Percentiles rank a stretch among this genome's conserved stretches.
These are phyloP conservation scores for Buceros bicornis DNA, from an alignment of 2,797 vertebrate genomes.

Conservation along the genomic window DNA sequence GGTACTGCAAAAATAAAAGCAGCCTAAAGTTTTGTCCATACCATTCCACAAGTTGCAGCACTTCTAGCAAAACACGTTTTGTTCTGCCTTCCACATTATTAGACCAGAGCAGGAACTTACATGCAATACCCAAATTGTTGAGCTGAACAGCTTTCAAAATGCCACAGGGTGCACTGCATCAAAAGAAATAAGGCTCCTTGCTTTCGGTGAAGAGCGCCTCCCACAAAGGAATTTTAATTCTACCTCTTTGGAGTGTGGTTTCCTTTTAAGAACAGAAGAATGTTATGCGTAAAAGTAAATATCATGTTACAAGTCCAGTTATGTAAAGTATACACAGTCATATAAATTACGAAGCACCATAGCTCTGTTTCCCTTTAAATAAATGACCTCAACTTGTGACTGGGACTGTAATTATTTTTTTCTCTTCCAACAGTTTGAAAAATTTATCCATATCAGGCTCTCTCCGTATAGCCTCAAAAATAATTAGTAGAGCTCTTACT, in stretches of 20 bases:
- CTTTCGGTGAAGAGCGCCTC: neutral
- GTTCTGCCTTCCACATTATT: neutral
- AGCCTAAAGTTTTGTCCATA: neutral
- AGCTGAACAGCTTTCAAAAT: constrained; percentile 16
- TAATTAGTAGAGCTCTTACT: neutral
- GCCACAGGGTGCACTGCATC: neutral
- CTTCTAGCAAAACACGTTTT: neutral
- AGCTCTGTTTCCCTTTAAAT: constrained; percentile 53
- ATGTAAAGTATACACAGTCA: constrained; percentile 4
- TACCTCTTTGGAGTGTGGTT: neutral
- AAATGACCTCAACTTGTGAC: constrained; percentile 51
- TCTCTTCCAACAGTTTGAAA: constrained; percentile 38
- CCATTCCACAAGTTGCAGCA: rapidly evolving
- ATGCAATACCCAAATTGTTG: neutral
- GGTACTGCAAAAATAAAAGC: neutral
- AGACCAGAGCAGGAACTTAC: neutral
- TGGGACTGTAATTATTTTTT: constrained; percentile 34
- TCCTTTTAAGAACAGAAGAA: neutral
- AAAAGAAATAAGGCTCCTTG: constrained; percentile 3
- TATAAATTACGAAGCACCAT: constrained; percentile 23
- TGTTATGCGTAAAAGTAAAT: neutral
- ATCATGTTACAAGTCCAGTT: constrained; percentile 17
- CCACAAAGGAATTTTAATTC: constrained; percentile 8
- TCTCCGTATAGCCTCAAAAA: neutral
- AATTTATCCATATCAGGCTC: neutral